These are phyloP conservation scores for Hirtodrosophila trivittata DNA, from an alignment of 2,888 invertebrate genomes.

Conservation along the genomic window DNA sequence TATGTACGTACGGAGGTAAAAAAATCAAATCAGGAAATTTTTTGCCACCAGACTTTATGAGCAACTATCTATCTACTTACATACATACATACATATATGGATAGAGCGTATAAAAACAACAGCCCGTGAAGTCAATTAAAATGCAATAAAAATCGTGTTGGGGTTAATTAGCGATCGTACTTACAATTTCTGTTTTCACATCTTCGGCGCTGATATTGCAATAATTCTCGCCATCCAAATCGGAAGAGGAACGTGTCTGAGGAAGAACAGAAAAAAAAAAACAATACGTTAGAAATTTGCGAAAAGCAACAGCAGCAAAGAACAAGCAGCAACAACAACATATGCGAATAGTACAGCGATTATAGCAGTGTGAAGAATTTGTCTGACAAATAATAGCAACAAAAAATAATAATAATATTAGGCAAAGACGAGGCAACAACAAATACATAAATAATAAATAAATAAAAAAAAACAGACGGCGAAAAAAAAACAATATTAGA, in stretches of 20 bases:
- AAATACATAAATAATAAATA: constrained; percentile 15
- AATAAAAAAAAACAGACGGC: too few species aligned
- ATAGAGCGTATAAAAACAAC: not conserved
- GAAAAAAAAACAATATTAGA: too few species aligned
- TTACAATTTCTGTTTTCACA: constrained; percentile 83
- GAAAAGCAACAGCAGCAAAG: constrained; percentile 20
- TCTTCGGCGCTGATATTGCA: constrained; percentile 82
- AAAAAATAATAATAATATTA: constrained; percentile 45
- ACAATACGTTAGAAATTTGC: constrained; percentile 44
- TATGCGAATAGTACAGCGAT: constrained; percentile 47
- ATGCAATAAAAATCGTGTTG: constrained; percentile 34
- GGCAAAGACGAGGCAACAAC: constrained; percentile 32
- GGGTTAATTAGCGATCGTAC: constrained; percentile 49
- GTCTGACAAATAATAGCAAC: constrained; percentile 63
- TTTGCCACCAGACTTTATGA: too few species aligned
- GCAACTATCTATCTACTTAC: too few species aligned
- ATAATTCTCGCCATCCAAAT: constrained; percentile 75
- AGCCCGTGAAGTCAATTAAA: constrained; percentile 41
- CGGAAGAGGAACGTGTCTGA: constrained; percentile 79
- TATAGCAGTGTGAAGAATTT: constrained; percentile 60
- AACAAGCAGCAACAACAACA: constrained; percentile 20
- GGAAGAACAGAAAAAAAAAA: constrained; percentile 39
- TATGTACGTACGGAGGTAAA: too few species aligned
- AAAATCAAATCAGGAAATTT: too few species aligned
- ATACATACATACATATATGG: too few species aligned